phyloP scores from a whole-genome alignment of 1,140 invertebrate genomes.

The Mercenaria mercenaria region DNA sequence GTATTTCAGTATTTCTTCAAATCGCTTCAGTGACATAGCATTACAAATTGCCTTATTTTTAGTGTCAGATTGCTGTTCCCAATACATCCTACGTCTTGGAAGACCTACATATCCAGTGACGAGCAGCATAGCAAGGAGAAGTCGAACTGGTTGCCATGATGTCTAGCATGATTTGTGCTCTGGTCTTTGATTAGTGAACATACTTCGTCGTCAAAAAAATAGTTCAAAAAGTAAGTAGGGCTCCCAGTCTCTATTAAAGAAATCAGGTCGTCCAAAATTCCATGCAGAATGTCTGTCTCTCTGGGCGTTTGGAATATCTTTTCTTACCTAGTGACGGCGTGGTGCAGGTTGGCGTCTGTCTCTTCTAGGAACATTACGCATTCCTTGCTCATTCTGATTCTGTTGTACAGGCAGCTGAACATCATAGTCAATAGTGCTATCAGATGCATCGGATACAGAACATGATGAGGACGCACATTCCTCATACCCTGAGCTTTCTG shows the following conservation, averaged over 20 bases:
- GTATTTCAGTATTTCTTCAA: no score
- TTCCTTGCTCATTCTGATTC: slow-evolving; percentile 18
- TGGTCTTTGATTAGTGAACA: slow-evolving; percentile 27
- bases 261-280: no score
- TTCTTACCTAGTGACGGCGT: background rate
- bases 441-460: slow-evolving; percentile 24
- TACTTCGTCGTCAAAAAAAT: slow-evolving; percentile 60
- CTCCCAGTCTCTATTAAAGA: slow-evolving; percentile 22
- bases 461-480: background rate
- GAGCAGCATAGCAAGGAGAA: slow-evolving; percentile 46
- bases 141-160: slow-evolving; percentile 7
- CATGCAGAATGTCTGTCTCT: slow-evolving; percentile 15
- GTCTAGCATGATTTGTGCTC: background rate
- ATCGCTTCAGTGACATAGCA: slow-evolving; percentile 49
- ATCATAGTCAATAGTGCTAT: slow-evolving; percentile 2
- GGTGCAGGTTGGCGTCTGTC: slow-evolving; percentile 11
- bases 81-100: slow-evolving; percentile 61
- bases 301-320: slow-evolving; percentile 29
- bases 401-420: background rate
- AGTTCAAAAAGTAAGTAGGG: slow-evolving; percentile 49
- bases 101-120: slow-evolving; percentile 42
- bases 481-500: background rate
- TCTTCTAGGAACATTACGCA: no score
- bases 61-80: slow-evolving; percentile 40
- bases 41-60: slow-evolving; percentile 21